Evolutionary conservation across 1,140 invertebrate genomes (phyloP).

Genomic region (Pogonus chalceus): DNA sequence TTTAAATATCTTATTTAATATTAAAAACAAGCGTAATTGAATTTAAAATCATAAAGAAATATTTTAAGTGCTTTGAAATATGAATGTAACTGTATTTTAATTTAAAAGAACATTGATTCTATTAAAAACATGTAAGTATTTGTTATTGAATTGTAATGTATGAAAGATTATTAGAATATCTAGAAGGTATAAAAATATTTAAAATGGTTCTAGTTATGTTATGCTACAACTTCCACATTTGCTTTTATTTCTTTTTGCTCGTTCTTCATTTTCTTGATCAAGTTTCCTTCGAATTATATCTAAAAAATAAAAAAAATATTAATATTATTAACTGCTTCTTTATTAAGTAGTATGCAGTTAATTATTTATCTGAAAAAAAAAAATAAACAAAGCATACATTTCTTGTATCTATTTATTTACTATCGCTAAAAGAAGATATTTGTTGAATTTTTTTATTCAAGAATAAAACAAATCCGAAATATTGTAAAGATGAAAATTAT

Average conservation of each 20-base stretch:
- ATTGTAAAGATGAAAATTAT: conserved; percentile 1
- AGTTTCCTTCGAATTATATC: conserved; percentile 37
- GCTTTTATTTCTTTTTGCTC: conserved; percentile 30
- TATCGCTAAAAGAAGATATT: background rate
- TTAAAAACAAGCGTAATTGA: no score
- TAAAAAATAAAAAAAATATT: conserved; percentile 23
- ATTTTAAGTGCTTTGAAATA: no score
- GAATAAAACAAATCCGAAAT: background rate
- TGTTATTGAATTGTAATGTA: no score
- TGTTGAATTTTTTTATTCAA: background rate
- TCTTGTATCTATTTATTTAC: background rate
- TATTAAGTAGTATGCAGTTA: no score
- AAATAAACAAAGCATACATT: background rate
- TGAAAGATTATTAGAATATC: no score
- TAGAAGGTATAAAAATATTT: background rate
- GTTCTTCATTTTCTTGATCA: conserved; percentile 37
- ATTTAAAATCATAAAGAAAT: no score
- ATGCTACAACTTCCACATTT: conserved; percentile 35
- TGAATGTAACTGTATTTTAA: no score
- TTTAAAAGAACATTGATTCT: no score
- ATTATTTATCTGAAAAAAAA: background rate
- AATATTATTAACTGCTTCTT: no score
- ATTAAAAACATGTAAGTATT: no score
- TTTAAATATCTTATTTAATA: conserved; percentile 5
- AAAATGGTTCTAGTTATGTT: conserved; percentile 20